Evolutionary conservation across 2,113 vertebrate species (phyloP), one percentile per base, ranked within the genome.

Genomic region (Cyprinodon tularosa): DNA sequence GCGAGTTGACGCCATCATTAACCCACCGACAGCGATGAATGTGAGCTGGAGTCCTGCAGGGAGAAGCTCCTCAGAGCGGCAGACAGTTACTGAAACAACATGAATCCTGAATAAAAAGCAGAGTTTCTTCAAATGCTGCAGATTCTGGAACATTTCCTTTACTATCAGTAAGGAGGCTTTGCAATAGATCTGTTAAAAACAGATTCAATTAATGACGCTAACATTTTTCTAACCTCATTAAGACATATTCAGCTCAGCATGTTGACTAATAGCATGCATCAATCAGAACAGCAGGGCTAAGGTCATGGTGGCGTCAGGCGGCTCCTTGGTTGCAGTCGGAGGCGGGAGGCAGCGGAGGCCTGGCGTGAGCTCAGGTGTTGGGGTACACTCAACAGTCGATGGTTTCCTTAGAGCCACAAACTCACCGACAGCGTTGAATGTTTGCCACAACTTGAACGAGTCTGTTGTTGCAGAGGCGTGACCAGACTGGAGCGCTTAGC

Each of bases 341-440:
- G 60, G 13, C 7, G 60, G 4, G 2, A 6, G 4, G 29, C 36
- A 62, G 12, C n/a, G 17, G 12, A 62, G 13, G 12, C 22, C 62
- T 14, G 68, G 76, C 20, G 86, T 69, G 63, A 80, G 78, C 78
- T 88, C 91, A 78, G 87, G 86, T 66, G 37, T 72, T 66, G 86
- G 86, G 92, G 91, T 93, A 93, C 93, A 94, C 88, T 92, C 94
- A 94, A 91, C 93, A 88, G 84, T 90, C 92, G 93, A 93, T 95
- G 93, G 94, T 95, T 94, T 95, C 93, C 76, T 86, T 78, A 72
- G 71, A 79, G 66, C 81, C 75, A 83, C 95, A 97, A 97, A 98
- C 96, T 97, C 96, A 97, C 96, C 96, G 96, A 97, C 96, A 97
- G 96, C 95, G 96, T 96, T 97, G 96, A 97, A 97, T 97, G 96